phyloP scores from a whole-genome alignment of 2,113 vertebrate genomes.

The Sinocyclocheilus anshuiensis region DNA sequence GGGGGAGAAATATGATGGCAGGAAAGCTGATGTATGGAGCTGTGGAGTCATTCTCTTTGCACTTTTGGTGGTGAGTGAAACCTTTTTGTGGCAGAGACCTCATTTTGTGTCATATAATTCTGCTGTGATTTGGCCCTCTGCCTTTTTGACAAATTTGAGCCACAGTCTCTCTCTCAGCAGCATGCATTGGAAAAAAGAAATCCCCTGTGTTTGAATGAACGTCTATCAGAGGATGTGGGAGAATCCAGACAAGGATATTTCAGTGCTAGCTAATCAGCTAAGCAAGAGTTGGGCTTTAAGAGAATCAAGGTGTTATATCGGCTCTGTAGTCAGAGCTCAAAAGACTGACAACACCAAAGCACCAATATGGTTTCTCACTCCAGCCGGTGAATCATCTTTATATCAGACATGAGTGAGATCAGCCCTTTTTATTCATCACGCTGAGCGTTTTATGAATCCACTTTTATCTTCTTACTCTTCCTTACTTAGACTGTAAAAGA shows the following conservation, averaged over 20 bases:
- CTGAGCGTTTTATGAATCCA: slow-evolving; percentile 17
- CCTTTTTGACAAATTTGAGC: slow-evolving; percentile 27
- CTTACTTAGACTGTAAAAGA: slow-evolving; percentile 4
- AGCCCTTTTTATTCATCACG: background rate
- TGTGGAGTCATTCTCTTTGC: slow-evolving; percentile 98
- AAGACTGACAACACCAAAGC: slow-evolving; percentile 28
- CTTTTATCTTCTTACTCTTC: slow-evolving; percentile 29
- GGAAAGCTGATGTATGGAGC: slow-evolving; percentile 98
- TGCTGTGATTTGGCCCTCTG: slow-evolving; percentile 4
- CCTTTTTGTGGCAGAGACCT: slow-evolving; percentile 11
- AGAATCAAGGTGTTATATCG: slow-evolving; percentile 1
- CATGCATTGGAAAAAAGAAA: slow-evolving; percentile 18
- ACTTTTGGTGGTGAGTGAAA: slow-evolving; percentile 92
- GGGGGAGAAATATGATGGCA: slow-evolving; percentile 98
- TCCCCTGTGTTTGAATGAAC: slow-evolving; percentile 32
- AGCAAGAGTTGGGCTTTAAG: slow-evolving; percentile 3
- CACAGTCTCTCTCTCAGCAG: slow-evolving; percentile 20
- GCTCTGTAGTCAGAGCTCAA: slow-evolving; percentile 6
- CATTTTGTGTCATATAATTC: slow-evolving; percentile 25
- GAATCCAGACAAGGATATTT: slow-evolving; percentile 16
- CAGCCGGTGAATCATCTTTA: slow-evolving; percentile 25
- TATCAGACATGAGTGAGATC: slow-evolving; percentile 23
- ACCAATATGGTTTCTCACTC: background rate
- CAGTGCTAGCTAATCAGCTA: slow-evolving; percentile 19
- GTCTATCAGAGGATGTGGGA: slow-evolving; percentile 6